phyloP scores from a whole-genome alignment of 2,113 vertebrate genomes.

The Gymnocephalus cernua region DNA sequence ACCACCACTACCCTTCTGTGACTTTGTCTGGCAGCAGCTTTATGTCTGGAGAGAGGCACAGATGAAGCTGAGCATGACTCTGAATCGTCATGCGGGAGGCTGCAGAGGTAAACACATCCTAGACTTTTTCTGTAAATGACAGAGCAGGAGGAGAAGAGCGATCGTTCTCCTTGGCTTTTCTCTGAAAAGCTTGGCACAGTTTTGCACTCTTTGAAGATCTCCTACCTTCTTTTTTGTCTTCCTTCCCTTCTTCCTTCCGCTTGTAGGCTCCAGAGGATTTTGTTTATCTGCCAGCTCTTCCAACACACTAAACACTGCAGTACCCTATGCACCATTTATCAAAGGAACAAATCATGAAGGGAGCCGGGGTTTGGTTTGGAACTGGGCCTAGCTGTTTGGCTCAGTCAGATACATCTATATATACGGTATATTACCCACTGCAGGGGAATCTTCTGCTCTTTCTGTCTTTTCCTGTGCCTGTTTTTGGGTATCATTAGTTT shows the following conservation, averaged over 20 bases:
- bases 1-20: constrained; percentile 41
- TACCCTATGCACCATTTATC: constrained; percentile 43
- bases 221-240: constrained; percentile 15
- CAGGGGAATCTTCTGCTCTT: constrained; percentile 22
- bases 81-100: constrained; percentile 4
- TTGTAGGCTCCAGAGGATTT: constrained; percentile 33
- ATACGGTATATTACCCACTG: constrained; percentile 34
- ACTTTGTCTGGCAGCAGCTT: constrained; percentile 40
- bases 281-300: constrained; percentile 44
- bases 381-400: constrained; percentile 17
- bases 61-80: constrained; percentile 25
- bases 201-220: constrained; percentile 53
- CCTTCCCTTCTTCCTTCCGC: constrained; percentile 38
- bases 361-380: constrained; percentile 57
- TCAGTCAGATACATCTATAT: constrained; percentile 39
- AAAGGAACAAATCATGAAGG: constrained; percentile 52
- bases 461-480: background rate
- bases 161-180: constrained; percentile 27
- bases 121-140: constrained; percentile 37
- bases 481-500: background rate
- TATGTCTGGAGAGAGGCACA: constrained; percentile 31
- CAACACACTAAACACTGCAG: constrained; percentile 45
- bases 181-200: constrained; percentile 50
- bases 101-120: constrained; percentile 14
- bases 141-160: constrained; percentile 22